Percentiles rank a stretch among this genome's conserved stretches.
These are phyloP conservation scores for Tryphoninae sp. DNA, from an alignment of 2,888 invertebrate species.

Conservation along the genomic window DNA sequence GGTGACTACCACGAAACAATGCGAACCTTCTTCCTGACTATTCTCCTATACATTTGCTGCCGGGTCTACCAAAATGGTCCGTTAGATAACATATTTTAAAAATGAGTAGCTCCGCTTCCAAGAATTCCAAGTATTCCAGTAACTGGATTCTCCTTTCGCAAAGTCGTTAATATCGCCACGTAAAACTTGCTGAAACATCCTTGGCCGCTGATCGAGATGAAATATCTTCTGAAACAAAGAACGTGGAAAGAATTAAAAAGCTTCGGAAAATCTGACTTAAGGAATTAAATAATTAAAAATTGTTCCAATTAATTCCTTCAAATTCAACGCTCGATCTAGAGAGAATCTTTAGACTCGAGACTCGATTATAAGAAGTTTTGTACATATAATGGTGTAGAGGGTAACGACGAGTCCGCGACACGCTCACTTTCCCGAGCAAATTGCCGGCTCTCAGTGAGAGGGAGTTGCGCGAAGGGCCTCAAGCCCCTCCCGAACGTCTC, in stretches of 20 bases:
- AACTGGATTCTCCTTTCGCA: neutral
- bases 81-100: neutral
- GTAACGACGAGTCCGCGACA: neutral
- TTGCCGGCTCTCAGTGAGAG: neutral
- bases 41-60: neutral
- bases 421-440: neutral
- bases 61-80: neutral
- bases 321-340: too few relatives aligned
- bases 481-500: neutral
- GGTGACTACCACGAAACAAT: slow-evolving; percentile 46
- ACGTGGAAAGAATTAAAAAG: too few relatives aligned
- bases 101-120: neutral
- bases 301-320: too few relatives aligned
- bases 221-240: too few relatives aligned
- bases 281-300: too few relatives aligned
- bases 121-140: neutral
- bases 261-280: too few relatives aligned
- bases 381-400: neutral
- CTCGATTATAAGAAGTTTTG: neutral
- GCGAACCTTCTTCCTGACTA: slow-evolving; percentile 23
- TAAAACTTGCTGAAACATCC: neutral
- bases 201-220: too few relatives aligned
- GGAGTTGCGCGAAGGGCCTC: neutral
- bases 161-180: neutral
- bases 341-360: neutral